These are phyloP conservation scores for Heterodera carotae DNA, from an alignment of 1,140 invertebrate genomes.

Conservation along the genomic window DNA sequence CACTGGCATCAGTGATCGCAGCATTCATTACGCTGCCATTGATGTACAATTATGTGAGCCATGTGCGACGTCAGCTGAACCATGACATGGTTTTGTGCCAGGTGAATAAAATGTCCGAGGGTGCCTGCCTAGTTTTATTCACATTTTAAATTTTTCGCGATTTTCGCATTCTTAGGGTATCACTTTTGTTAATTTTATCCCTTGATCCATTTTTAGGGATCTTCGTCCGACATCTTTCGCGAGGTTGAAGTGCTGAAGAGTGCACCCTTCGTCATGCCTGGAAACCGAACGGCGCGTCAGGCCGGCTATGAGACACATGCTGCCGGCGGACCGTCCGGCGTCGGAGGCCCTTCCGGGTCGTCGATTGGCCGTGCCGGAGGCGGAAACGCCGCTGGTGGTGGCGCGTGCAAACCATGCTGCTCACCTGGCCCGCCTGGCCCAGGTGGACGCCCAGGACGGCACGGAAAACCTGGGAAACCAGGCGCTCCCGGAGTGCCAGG, in stretches of 20 bases:
- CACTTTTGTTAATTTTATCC: not conserved
- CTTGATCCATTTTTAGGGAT: not conserved
- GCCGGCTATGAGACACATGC: slow-evolving; percentile 18
- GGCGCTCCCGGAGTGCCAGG: slow-evolving; percentile 43
- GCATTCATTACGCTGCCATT: slow-evolving; percentile 50
- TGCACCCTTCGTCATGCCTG: slow-evolving; percentile 14
- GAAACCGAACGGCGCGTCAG: slow-evolving; percentile 23
- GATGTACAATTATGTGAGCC: slow-evolving; percentile 53
- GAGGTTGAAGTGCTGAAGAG: slow-evolving; percentile 29
- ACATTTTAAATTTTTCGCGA: not conserved
- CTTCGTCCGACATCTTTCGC: slow-evolving; percentile 23
- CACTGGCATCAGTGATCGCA: slow-evolving; percentile 45
- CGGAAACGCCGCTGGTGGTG: not conserved
- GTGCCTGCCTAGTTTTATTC: not conserved
- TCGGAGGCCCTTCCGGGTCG: not conserved
- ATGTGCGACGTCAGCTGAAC: slow-evolving; percentile 42
- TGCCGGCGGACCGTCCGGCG: slow-evolving; percentile 15
- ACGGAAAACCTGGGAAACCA: slow-evolving; percentile 21
- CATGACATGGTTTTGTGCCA: slow-evolving; percentile 47
- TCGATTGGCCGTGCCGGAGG: slow-evolving; percentile 2
- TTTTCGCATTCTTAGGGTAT: not conserved
- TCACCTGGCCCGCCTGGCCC: slow-evolving; percentile 15
- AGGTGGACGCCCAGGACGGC: slow-evolving; percentile 5
- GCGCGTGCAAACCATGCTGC: slow-evolving; percentile 27
- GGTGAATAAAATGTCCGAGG: slow-evolving; percentile 4